A percentile compares a stretch with the other conserved stretches of the same genome.
phyloP scores from a whole-genome alignment of 2,113 vertebrate genomes.

The Labeo catla region DNA sequence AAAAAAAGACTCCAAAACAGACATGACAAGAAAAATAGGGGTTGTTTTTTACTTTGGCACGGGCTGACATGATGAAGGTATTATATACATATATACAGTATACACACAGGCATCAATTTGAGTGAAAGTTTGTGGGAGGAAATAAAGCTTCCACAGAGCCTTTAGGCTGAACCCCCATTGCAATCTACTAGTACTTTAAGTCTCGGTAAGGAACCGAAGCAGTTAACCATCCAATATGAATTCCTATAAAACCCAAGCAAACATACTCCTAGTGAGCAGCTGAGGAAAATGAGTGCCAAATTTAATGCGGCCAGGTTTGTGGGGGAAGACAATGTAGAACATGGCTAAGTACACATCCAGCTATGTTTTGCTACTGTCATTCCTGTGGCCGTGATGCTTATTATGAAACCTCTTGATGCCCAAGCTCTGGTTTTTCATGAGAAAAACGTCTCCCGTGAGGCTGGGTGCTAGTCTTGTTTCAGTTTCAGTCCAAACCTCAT shows the following conservation, averaged over 20 bases:
- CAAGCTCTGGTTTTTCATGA: constrained; percentile 20
- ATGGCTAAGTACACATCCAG: constrained; percentile 24
- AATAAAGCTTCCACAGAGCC: not conserved
- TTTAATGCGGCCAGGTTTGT: constrained; percentile 20
- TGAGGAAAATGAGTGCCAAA: constrained; percentile 6
- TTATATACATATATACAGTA: not conserved
- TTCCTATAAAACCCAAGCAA: constrained; percentile 7
- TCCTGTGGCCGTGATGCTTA: constrained; percentile 25
- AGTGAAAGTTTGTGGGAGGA: constrained; percentile 16
- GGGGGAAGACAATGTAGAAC: constrained; percentile 27
- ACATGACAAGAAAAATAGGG: constrained; percentile 19
- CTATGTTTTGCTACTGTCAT: constrained; percentile 29
- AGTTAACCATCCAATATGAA: not conserved
- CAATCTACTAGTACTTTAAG: not conserved
- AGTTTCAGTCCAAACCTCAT: constrained; percentile 15
- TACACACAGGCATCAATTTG: not conserved
- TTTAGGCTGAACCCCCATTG: not conserved
- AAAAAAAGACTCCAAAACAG: not conserved
- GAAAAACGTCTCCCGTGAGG: not conserved
- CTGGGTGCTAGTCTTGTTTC: constrained; percentile 17
- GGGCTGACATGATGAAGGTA: not conserved
- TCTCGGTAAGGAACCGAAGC: constrained; percentile 21
- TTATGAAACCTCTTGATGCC: constrained; percentile 11
- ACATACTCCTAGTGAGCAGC: constrained; percentile 8
- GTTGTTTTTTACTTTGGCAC: not conserved